These are phyloP conservation scores for Pediacus dermestoides DNA, from an alignment of 2,888 invertebrate species.

Conservation along the genomic window DNA sequence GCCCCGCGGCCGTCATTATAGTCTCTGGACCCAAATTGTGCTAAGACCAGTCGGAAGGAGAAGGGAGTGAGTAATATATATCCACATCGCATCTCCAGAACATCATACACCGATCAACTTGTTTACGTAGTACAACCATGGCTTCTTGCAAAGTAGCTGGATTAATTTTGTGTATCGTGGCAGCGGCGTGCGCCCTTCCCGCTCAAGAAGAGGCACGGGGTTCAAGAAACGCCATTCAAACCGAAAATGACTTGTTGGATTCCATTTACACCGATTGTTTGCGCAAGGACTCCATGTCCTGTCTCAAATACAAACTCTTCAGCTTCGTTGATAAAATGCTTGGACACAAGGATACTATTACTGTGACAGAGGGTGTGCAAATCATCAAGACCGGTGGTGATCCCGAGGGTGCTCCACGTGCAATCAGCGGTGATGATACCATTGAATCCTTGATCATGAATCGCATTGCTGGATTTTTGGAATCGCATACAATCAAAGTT, in stretches of 20 bases:
- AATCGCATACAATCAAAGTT: constrained; percentile 77
- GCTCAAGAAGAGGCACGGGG: constrained; percentile 60
- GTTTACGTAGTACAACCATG: constrained; percentile 37
- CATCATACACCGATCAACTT: constrained; percentile 44
- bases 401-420: constrained; percentile 73
- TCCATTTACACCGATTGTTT: constrained; percentile 74
- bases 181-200: constrained; percentile 61
- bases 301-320: constrained; percentile 83
- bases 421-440: constrained; percentile 62
- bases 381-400: constrained; percentile 71
- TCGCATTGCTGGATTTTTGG: constrained; percentile 72
- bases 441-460: constrained; percentile 63
- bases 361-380: constrained; percentile 78
- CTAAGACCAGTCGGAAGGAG: constrained; percentile 34
- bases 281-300: constrained; percentile 78
- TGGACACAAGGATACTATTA: constrained; percentile 74
- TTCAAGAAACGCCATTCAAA: constrained; percentile 59
- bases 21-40: constrained; percentile 51
- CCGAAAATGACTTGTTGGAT: constrained; percentile 76
- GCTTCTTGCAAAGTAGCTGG: constrained; percentile 53
- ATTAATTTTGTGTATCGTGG: constrained; percentile 55
- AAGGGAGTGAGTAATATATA: constrained; percentile 48
- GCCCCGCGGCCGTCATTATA: constrained; percentile 50
- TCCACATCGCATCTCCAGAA: constrained; percentile 42
- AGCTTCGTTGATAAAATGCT: constrained; percentile 83